Conservation (phyloP, 2,888 invertebrate genomes). For the Smittia sp. region DNA sequence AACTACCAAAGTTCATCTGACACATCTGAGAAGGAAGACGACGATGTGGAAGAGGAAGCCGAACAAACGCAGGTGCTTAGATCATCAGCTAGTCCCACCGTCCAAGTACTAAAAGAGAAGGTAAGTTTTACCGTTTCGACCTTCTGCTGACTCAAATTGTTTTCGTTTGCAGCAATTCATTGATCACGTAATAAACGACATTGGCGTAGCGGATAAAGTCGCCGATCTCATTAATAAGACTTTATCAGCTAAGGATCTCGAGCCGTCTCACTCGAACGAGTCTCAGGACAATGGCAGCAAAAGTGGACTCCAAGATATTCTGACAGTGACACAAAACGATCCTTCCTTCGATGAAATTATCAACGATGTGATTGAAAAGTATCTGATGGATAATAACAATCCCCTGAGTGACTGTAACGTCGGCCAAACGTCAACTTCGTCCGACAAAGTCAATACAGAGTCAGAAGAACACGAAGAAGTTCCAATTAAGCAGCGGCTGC, state of each 20-base stretch:
- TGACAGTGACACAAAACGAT: slow-evolving; percentile 46
- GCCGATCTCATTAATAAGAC: slow-evolving; percentile 25
- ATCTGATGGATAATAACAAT: not conserved
- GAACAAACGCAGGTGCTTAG: not conserved
- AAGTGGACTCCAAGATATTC: not conserved
- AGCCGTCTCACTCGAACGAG: not conserved
- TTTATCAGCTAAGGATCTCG: not conserved
- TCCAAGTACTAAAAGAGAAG: not conserved
- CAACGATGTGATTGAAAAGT: slow-evolving; percentile 46
- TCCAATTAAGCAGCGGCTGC: slow-evolving; percentile 20
- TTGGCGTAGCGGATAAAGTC: slow-evolving; percentile 9
- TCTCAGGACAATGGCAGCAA: not conserved
- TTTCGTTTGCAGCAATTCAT: not conserved
- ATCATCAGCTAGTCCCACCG: not conserved
- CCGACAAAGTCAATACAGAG: not conserved
- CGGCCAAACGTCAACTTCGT: not conserved
- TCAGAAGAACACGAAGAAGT: not conserved
- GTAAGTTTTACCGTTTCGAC: too few species aligned
- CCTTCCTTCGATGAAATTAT: slow-evolving; percentile 50
- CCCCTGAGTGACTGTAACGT: not conserved
- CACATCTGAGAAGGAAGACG: slow-evolving; percentile 30
- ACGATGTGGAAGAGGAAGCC: slow-evolving; percentile 7
- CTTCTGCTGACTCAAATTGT: not conserved
- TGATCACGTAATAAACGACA: not conserved
- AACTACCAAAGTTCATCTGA: not conserved